Evolutionary conservation across 2,797 vertebrate genomes (phyloP), one percentile per base, ranked within the genome.

Genomic region (Urocyon cinereoargenteus): DNA sequence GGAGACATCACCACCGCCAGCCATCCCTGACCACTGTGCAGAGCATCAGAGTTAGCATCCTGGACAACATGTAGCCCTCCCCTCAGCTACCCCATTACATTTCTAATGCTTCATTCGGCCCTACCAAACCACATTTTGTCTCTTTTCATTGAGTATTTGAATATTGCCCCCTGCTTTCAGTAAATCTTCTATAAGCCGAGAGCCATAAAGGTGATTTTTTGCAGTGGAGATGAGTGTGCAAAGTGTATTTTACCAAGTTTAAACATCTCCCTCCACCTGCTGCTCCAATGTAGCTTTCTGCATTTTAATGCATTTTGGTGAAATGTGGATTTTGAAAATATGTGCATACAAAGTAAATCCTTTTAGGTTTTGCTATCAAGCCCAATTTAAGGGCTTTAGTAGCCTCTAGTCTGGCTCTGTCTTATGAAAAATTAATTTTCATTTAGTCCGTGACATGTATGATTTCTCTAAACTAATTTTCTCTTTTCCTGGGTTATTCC

Each of bases 391-490:
- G n/a, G 61, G 72, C 40, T 94, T 93, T 86, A 51, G 86, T 66
- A 66, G 13, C 57, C 57, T 90, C 34, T 96, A 70, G 40, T 87
- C 61, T 81, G 7, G 31, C 31, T 96, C 28, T 64, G 24, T 90
- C 68, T 88, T 93, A 78, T 90, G 96, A 97, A 97, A 98, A 93
- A 95, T 89, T 94, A 96, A 97, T 95, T 97, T 97, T 97, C n/a
- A 92, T 91, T 97, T 97, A 92, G 49, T 81, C 18, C 59, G n/a
- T 88, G 85, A 73, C 86, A 95, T 81, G 11, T 64, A 95, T 90
- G 36, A 59, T 79, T 97, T 93, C 31, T 92, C 84, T 84, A 97
- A 97, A 86, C n/a, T n/a, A 59, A 78, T 96, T 93, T 72, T 96
- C 83, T 96, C 51, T 96, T 95, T 90, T 64, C 72, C 82, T 86